Percentiles rank a stretch among this genome's conserved stretches.
These are phyloP conservation scores for Apamea monoglypha DNA, from an alignment of 2,888 invertebrate genomes.

Conservation along the genomic window DNA sequence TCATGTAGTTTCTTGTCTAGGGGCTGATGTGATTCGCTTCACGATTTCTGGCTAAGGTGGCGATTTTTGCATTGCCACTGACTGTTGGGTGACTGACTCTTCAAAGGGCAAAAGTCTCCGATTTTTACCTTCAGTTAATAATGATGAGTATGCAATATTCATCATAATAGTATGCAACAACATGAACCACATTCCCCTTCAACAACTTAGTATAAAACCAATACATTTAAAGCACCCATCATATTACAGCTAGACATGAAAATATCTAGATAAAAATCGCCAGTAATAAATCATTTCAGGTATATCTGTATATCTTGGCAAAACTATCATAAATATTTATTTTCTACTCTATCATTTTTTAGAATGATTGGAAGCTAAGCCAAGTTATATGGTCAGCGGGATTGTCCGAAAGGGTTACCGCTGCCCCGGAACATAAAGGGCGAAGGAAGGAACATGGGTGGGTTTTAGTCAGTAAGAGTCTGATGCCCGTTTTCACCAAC, in stretches of 20 bases:
- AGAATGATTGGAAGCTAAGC: background rate
- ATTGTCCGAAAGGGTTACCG: no score
- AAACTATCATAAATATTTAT: background rate
- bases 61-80: no score
- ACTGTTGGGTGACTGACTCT: no score
- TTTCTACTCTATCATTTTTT: background rate
- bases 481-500: no score
- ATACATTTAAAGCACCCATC: background rate
- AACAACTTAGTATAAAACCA: background rate
- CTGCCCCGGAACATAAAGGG: no score
- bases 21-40: no score
- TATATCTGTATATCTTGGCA: background rate
- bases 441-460: no score
- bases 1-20: no score
- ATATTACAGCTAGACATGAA: conserved; percentile 1
- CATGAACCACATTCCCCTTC: background rate
- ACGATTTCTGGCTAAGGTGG: no score
- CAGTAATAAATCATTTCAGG: background rate
- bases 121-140: background rate
- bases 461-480: no score
- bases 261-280: background rate
- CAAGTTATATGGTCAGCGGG: no score
- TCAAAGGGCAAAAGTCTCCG: background rate
- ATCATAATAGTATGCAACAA: background rate
- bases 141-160: background rate